Evolutionary conservation across 2,113 vertebrate genomes (phyloP), one percentile per base, ranked within the genome.

Genomic region (Ciconia maguari): DNA sequence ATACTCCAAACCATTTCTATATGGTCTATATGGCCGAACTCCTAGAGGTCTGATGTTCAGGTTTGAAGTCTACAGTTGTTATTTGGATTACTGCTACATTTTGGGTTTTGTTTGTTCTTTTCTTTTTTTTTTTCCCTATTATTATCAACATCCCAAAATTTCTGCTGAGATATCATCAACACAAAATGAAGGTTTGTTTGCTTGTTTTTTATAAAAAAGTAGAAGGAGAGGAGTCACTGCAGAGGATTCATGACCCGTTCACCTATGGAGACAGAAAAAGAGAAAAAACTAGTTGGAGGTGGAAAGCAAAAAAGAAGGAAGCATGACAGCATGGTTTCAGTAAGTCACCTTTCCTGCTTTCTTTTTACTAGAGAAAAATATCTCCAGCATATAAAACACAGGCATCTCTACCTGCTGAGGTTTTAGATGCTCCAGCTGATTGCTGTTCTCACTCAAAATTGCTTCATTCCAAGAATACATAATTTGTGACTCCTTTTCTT

Each of bases 21-120:
- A 38, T 8, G 9, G 3, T 41, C 27, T 49, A 18, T 8, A 32
- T 17, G 12, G 38, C 10, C 0, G 0, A 89, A 70, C 46, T 64
- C 62, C 48, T 38, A 57, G 26, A 62, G 25, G 7, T 38, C 36
- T 57, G 11, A 65, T 48, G 16, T 10, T 77, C n/a, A 55, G 4
- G 18, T 54, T 48, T 86, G 21, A 68, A 69, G 38, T 19, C 18
- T 49, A 69, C 3, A 41, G 12, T 9, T 54, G 10, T 16, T 46
- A 46, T 15, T 16, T 38, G 24, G 34, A 71, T 61, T 38, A 36
- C 6, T 49, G n/a, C 11, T 55, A 46, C 3, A 20, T 57, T 62
- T 57, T 5, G 22, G 19, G 38, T 5, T 36, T 46, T 17, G 9
- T 20, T 46, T 12, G 10, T 12, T 18, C 5, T 5, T 27, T n/a